Evolutionary conservation across 2,888 invertebrate species (phyloP), one percentile per base, ranked within the genome.

Genomic region (Pilophorus perplexus): DNA sequence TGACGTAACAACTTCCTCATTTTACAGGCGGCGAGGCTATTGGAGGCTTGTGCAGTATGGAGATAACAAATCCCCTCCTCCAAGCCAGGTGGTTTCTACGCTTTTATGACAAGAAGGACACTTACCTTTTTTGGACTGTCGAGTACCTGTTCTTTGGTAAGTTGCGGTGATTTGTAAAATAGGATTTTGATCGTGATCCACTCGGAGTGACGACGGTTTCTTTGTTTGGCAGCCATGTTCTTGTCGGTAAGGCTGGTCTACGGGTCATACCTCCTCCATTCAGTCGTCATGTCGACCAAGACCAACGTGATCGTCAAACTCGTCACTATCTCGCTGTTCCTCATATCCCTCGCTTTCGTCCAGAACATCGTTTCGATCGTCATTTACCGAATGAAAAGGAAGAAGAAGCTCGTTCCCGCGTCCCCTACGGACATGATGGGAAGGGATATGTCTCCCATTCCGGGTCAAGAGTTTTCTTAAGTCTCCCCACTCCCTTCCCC

Each of bases 1-100:
- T 33, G 12, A 33, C 10, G 33, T 33, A 33, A 33, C 33, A 33
- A 8, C 10, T 33, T 33, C 33, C 33, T 33, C 2, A 38, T 38
- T 38, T 67, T 65, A 1, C 70, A 59, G 73, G 72, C 16, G 71
- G 71, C 18, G 73, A 72, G 64, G 72, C 73, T 8, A 71, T 74
- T 18, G 73, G 72, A 6, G 80, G 80, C 2, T 73, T 85, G 18
- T 82, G 82, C 0, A 75, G 81, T 54, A 75, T 85, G 78, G 85
- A 85, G 76, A 71, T 83, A 27, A 84, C 85, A 1, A 85, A 85
- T 74, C 85, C 85, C 8, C 75, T 83, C 44, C 77, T 85, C 22
- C 85, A 85, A 77, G 74, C 77, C 22, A 77, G 85, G 75, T 85
- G 85, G 85, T 84, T 84, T 73, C 76, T 85, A 48, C 78, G 82